Evolutionary conservation across 2,113 vertebrate species (phyloP).

Genomic region (Sigmodon hispidus): DNA sequence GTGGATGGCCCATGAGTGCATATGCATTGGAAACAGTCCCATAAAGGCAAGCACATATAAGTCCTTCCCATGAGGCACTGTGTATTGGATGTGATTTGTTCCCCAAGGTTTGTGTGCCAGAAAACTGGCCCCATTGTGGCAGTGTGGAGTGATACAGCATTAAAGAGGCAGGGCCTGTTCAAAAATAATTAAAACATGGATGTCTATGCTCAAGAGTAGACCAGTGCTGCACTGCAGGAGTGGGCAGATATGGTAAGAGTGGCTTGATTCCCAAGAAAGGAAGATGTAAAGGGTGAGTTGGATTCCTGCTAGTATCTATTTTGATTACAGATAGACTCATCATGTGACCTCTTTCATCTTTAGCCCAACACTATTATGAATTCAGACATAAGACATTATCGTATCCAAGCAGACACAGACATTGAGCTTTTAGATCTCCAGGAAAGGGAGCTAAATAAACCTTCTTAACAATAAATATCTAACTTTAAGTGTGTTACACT

Average conservation of each 20-base stretch:
- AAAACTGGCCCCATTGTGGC: background rate
- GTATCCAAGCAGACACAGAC: background rate
- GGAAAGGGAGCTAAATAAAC: background rate
- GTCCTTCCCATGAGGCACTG: background rate
- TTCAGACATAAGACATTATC: background rate
- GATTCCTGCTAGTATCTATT: background rate
- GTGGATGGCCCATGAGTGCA: background rate
- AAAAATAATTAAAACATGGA: background rate
- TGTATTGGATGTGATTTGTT: background rate
- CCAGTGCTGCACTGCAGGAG: background rate
- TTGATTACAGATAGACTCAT: background rate
- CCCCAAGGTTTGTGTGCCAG: background rate
- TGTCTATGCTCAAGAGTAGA: background rate
- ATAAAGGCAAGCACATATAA: background rate
- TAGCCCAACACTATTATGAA: no score
- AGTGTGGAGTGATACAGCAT: no score
- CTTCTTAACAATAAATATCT: background rate
- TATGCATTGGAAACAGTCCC: background rate
- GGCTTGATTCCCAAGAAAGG: background rate
- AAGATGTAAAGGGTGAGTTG: background rate
- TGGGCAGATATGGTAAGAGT: background rate
- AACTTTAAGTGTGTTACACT: background rate
- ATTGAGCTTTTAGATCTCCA: background rate
- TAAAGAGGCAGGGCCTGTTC: background rate
- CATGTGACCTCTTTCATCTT: background rate